phyloP scores from a whole-genome alignment of 1,140 invertebrate species.

The Atta texana region DNA sequence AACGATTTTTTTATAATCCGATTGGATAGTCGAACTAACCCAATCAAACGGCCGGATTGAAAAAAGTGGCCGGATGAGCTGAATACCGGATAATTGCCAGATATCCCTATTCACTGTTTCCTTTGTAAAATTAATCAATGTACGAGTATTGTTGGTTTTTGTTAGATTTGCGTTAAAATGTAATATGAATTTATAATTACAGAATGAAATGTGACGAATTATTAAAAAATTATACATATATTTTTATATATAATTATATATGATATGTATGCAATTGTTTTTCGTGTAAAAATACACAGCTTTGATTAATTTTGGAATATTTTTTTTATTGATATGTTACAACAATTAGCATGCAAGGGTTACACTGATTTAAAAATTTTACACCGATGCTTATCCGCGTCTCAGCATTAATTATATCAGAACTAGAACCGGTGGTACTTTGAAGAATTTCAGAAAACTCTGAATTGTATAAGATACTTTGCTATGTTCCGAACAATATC shows the following conservation, averaged over 20 bases:
- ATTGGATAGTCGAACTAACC: no score
- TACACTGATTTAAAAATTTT: slow-evolving; percentile 78
- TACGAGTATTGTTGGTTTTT: not conserved
- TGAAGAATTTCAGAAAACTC: not conserved
- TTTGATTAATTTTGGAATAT: not conserved
- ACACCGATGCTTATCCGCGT: slow-evolving; percentile 70
- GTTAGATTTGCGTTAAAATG: not conserved
- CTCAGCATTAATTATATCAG: slow-evolving; percentile 42
- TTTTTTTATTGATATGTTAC: slow-evolving; percentile 81
- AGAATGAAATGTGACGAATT: not conserved
- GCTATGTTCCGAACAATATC: not conserved
- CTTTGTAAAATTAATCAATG: not conserved
- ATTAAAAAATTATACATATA: not conserved
- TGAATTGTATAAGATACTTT: slow-evolving; percentile 4
- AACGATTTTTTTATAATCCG: no score
- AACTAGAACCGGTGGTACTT: slow-evolving; percentile 19
- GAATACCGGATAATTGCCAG: no score
- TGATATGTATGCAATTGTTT: not conserved
- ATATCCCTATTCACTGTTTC: no score
- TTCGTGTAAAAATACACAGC: not conserved
- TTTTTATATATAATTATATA: not conserved
- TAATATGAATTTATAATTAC: not conserved
- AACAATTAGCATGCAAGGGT: slow-evolving; percentile 83
- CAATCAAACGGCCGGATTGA: no score
- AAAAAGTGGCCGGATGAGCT: no score